Conservation (phyloP, 2,113 vertebrate species). For the Chionodraco myersi region DNA sequence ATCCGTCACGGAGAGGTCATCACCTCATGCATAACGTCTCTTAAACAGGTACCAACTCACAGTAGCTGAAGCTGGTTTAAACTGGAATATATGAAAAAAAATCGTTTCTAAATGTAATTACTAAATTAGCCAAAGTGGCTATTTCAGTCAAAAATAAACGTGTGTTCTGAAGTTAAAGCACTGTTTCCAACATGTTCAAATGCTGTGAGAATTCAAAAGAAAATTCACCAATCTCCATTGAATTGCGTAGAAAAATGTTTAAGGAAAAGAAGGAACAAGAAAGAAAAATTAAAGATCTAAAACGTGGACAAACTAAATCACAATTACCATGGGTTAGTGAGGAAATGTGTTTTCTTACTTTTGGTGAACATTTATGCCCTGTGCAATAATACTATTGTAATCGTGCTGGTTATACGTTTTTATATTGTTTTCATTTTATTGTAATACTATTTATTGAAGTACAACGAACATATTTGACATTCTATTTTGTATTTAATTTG, state of each 20-base stretch:
- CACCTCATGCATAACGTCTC: not conserved
- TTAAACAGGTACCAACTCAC: not conserved
- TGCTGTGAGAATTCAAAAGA: not conserved
- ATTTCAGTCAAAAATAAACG: not conserved
- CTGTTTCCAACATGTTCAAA: too few relatives aligned
- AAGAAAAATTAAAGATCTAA: too few relatives aligned
- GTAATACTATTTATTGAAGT: too few relatives aligned
- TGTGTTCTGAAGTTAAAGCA: not conserved
- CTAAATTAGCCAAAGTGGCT: not conserved
- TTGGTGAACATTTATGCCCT: too few relatives aligned
- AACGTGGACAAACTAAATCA: not conserved
- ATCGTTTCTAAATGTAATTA: not conserved
- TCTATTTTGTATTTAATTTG: too few relatives aligned
- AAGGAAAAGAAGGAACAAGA: too few relatives aligned
- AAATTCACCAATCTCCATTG: not conserved
- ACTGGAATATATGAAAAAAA: not conserved
- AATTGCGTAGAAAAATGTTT: not conserved
- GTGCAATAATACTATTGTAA: too few relatives aligned
- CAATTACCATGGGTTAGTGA: not conserved
- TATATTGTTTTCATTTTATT: too few relatives aligned
- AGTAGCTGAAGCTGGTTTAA: not conserved
- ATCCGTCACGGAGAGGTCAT: slow-evolving; percentile 7
- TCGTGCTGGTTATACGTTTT: too few relatives aligned
- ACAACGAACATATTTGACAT: too few relatives aligned
- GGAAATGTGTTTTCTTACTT: not conserved